A percentile compares a stretch with the other conserved stretches of the same genome.
phyloP scores from a whole-genome alignment of 2,797 vertebrate genomes.

The Tapirus indicus region DNA sequence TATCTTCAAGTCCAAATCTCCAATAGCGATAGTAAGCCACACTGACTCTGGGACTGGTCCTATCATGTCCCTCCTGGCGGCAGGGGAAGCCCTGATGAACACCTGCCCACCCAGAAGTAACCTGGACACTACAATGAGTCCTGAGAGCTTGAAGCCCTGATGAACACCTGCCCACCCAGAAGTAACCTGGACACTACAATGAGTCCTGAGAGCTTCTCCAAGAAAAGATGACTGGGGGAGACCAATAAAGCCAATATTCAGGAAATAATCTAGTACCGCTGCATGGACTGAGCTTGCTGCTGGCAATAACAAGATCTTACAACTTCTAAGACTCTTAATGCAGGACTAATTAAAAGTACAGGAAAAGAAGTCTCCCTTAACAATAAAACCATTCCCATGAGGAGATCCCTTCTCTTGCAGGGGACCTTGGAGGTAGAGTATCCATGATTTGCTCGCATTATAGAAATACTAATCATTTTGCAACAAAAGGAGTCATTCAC shows the following conservation, averaged over 20 bases:
- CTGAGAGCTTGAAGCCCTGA: not conserved
- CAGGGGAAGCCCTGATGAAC: not conserved
- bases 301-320: not conserved
- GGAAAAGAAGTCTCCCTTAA: not conserved
- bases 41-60: not conserved
- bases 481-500: conserved; percentile 72
- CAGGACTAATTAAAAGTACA: conserved; percentile 3
- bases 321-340: conserved; percentile 31
- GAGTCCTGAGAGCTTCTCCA: not conserved
- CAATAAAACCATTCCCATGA: not conserved
- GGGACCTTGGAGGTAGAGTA: not conserved
- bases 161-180: not conserved
- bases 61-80: not conserved
- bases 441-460: conserved; percentile 62
- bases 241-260: not conserved
- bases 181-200: not conserved
- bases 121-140: not conserved
- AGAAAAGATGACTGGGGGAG: not conserved
- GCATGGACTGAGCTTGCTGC: not conserved
- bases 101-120: not conserved
- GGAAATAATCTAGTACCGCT: not conserved
- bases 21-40: not conserved
- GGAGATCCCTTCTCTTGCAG: not conserved
- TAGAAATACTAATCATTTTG: conserved; percentile 76
- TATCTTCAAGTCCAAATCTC: not conserved